These are phyloP conservation scores for Penaeus japonicus DNA, from an alignment of 1,140 invertebrate species.

Conservation along the genomic window DNA sequence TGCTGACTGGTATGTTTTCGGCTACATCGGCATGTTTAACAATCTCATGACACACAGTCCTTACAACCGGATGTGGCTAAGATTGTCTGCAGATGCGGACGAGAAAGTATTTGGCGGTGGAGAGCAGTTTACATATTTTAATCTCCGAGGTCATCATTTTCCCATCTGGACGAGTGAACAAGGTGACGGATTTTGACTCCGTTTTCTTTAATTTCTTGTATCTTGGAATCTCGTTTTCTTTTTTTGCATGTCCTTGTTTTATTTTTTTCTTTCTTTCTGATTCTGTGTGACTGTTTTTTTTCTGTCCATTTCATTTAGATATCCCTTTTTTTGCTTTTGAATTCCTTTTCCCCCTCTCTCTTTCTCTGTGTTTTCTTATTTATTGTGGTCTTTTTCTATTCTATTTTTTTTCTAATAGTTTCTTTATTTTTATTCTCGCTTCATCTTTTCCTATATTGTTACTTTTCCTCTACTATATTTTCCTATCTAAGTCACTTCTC, in stretches of 20 bases:
- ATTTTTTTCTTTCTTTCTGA: no score
- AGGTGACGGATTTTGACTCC: constrained; percentile 47
- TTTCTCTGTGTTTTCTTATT: no score
- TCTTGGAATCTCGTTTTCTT: no score
- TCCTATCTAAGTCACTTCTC: no score
- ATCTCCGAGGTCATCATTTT: constrained; percentile 61
- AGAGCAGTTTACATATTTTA: constrained; percentile 63
- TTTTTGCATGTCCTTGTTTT: no score
- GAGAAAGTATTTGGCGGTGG: constrained; percentile 63
- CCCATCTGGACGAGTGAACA: constrained; percentile 64
- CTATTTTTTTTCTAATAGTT: no score
- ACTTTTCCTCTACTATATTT: no score
- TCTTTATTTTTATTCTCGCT: no score
- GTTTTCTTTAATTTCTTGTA: no score
- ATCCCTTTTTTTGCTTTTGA: not conserved
- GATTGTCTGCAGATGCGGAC: constrained; percentile 33
- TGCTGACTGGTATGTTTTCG: not conserved
- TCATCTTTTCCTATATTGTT: no score
- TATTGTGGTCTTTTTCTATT: no score
- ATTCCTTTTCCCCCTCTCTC: not conserved
- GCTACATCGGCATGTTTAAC: not conserved
- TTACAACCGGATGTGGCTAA: constrained; percentile 52
- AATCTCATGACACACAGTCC: no score
- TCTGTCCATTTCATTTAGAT: not conserved
- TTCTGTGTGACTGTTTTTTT: not conserved